phyloP scores from a whole-genome alignment of 2,797 vertebrate genomes.

The Hydrolagus colliei region DNA sequence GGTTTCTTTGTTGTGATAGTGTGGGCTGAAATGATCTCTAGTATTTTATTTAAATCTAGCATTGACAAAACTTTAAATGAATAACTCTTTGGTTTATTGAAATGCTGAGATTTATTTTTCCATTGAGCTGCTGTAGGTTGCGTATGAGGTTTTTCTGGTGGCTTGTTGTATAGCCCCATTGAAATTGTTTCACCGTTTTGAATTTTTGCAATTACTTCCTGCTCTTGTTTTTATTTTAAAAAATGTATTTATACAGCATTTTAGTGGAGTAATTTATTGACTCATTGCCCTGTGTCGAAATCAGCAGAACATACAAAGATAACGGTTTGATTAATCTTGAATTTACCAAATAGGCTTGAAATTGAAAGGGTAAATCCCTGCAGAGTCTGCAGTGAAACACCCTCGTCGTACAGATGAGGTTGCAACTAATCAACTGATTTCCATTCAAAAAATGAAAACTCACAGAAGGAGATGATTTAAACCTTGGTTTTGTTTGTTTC shows the following conservation, averaged over 20 bases:
- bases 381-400: background rate
- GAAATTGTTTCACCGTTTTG: background rate
- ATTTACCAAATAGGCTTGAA: background rate
- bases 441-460: background rate
- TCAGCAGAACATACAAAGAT: background rate
- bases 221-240: background rate
- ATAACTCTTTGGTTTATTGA: background rate
- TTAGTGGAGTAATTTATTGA: background rate
- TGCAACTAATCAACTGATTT: background rate
- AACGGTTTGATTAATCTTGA: background rate
- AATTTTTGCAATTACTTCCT: background rate
- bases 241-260: background rate
- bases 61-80: background rate
- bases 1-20: background rate
- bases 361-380: background rate
- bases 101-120: background rate
- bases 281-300: background rate
- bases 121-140: background rate
- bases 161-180: background rate
- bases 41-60: background rate
- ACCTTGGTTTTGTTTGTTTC: background rate
- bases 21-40: background rate
- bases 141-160: background rate
- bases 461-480: background rate
- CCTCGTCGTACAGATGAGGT: background rate